Conservation (phyloP, 2,113 vertebrate species). For the Oncorhynchus keta region DNA sequence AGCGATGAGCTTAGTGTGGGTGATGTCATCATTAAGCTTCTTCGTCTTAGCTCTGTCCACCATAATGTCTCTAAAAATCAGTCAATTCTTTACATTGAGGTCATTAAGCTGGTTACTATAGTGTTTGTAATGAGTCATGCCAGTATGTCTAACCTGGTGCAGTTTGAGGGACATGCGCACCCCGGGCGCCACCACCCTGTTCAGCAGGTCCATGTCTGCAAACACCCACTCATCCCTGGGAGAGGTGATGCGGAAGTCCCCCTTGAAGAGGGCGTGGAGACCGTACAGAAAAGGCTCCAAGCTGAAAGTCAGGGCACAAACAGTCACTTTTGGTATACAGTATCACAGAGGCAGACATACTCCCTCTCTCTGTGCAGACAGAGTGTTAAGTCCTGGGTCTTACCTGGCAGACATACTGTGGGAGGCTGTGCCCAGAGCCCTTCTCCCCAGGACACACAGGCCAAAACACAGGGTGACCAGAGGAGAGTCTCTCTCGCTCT, state of each 20-base stretch:
- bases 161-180: conserved; percentile 91
- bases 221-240: conserved; percentile 91
- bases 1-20: too few species aligned
- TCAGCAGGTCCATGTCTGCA: conserved; percentile 88
- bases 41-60: too few species aligned
- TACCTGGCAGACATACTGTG: conserved; percentile 93
- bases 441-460: conserved; percentile 84
- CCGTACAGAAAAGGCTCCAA: conserved; percentile 91
- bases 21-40: too few species aligned
- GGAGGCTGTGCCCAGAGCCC: conserved; percentile 86
- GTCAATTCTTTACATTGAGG: too few species aligned
- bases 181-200: conserved; percentile 87
- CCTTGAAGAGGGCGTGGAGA: conserved; percentile 89
- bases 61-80: too few species aligned
- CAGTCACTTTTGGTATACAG: too few species aligned
- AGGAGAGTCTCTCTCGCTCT: conserved; percentile 83
- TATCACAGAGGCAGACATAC: conserved; percentile 50
- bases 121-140: too few species aligned
- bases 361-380: too few species aligned
- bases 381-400: conserved; percentile 5
- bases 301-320: conserved; percentile 57
- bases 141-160: conserved; percentile 77
- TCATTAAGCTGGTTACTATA: too few species aligned
- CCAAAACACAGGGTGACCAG: conserved; percentile 87
- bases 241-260: conserved; percentile 90